Evolutionary conservation across 2,797 vertebrate species (phyloP).

Genomic region (Fundulus diaphanus): DNA sequence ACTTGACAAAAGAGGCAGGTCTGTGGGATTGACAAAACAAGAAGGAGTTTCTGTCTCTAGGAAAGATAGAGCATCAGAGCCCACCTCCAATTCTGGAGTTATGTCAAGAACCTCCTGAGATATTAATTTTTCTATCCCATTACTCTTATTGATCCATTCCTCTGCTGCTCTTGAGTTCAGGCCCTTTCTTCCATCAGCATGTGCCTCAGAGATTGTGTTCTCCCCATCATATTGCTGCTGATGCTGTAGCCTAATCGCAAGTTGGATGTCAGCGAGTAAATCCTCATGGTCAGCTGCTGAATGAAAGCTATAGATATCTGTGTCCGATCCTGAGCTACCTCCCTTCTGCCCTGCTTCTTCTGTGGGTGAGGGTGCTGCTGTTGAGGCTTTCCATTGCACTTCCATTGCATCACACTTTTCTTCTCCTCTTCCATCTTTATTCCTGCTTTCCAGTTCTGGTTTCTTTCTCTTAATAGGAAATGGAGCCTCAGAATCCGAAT

Average conservation of each 20-base stretch:
- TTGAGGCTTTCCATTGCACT: conserved; percentile 68
- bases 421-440: conserved; percentile 10
- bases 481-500: conserved; percentile 84
- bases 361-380: conserved; percentile 64
- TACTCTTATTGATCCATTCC: conserved; percentile 70
- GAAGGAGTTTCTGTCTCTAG: conserved; percentile 69
- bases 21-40: conserved; percentile 33
- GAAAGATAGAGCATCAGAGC: conserved; percentile 74
- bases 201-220: conserved; percentile 62
- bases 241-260: conserved; percentile 91
- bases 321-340: conserved; percentile 94
- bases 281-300: conserved; percentile 96
- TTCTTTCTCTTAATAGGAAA: conserved; percentile 36
- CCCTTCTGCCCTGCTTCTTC: conserved; percentile 87
- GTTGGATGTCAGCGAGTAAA: conserved; percentile 96
- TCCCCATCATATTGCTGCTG: conserved; percentile 84
- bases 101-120: conserved; percentile 76
- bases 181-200: conserved; percentile 53
- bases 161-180: conserved; percentile 63
- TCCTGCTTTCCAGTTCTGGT: conserved; percentile 46
- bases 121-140: conserved; percentile 62
- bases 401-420: conserved; percentile 66
- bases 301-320: conserved; percentile 98
- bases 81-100: conserved; percentile 72
- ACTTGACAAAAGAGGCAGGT: conserved; percentile 44